Conservation (phyloP, 2,888 invertebrate species). For the Scrobipalpa costella region DNA sequence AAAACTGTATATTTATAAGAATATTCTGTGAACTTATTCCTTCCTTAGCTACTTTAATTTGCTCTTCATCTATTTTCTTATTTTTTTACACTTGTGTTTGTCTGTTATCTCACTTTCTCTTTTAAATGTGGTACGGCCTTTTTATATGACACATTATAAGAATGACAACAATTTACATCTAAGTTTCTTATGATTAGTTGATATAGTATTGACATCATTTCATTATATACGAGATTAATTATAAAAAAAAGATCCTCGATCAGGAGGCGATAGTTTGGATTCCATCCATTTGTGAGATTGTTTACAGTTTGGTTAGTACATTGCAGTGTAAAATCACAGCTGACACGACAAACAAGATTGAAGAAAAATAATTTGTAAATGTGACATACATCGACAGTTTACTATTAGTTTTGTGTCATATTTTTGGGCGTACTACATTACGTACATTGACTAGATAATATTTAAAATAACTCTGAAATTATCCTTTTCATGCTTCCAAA, state of each 20-base stretch:
- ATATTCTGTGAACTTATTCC: conserved; percentile 25
- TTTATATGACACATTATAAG: conserved; percentile 6
- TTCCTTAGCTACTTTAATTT: conserved; percentile 34
- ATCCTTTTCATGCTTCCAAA: background rate
- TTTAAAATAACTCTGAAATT: background rate
- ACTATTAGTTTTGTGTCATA: background rate
- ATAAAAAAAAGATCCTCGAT: background rate
- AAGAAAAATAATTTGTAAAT: too few species aligned
- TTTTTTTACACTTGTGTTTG: conserved; percentile 27
- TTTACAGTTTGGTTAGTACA: too few species aligned
- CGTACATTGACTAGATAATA: background rate
- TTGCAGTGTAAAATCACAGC: too few species aligned
- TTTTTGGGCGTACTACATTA: background rate
- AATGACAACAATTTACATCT: too few species aligned
- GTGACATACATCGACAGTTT: background rate
- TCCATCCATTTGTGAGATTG: too few species aligned
- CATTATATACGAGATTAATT: background rate
- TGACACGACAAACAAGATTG: too few species aligned
- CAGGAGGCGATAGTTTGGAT: too few species aligned
- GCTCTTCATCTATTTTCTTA: conserved; percentile 29
- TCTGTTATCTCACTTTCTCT: background rate
- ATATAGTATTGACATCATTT: too few species aligned
- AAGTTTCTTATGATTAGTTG: too few species aligned
- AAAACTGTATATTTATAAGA: conserved; percentile 9
- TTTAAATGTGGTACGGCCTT: background rate